Evolutionary conservation across 2,797 vertebrate genomes (phyloP), one percentile per base, ranked within the genome.

Genomic region (Rhyacichthys aspro): DNA sequence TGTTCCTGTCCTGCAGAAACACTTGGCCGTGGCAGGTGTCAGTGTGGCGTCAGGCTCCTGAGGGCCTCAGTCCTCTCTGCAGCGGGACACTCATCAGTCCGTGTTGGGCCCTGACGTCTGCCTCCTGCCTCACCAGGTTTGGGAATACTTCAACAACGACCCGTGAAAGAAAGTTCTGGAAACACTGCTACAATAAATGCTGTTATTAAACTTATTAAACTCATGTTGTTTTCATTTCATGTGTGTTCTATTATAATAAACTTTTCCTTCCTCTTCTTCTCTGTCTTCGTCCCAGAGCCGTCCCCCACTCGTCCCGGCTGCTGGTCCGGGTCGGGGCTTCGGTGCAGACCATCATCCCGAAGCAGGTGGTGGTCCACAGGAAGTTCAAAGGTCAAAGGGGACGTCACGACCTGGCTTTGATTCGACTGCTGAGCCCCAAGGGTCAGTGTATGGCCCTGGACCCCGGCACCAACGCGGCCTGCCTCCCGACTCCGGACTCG

Each of bases 1-100:
- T 5, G 19, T 19, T 16, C 33, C 0, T 62, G 34, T 14, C 36
- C 17, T 6, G 33, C 62, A 97, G 96, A 86, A 94, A 93, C 1
- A 78, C 91, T 0, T 96, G 95, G 95, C 95, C 95, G 0, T 97
- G 96, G 96, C 95, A 95, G 79, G 93, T 91, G n/a, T 97, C 95
- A 0, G 82, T 97, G 36, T 93, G 95, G 85, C 82, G 95, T 42
- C 93, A 82, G 63, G 93, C 93, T 37, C 89, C 92, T 63, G 88
- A 39, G 15, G 83, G 82, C 74, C 91, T 90, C 8, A 88, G 88
- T 7, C 91, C 96, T 59, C 77, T 96, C 60, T 97, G 96, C 0
- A 95, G 95, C 36, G 95, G 94, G 50, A 96, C 95, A 0, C 85
- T 97, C 69, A 92, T 97, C 86, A 93, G 90, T 84, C 93, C 92